Percentiles rank a stretch among this genome's conserved stretches.
Conservation (phyloP, 2,888 invertebrate species). For the Leucoma salicis region DNA sequence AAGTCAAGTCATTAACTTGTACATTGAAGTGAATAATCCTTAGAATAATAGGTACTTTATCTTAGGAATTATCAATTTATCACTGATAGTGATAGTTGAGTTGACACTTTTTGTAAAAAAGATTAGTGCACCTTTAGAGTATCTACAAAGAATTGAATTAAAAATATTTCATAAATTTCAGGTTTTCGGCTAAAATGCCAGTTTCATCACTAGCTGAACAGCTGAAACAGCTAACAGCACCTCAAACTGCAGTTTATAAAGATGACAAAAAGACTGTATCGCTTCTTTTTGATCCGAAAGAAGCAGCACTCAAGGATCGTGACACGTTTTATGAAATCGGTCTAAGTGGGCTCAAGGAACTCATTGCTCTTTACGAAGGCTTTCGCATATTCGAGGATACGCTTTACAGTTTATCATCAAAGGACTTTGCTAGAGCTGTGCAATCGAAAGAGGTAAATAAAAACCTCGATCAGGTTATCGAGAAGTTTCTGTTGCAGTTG, state of each 20-base stretch:
- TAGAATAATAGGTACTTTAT: too few relatives aligned
- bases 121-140: too few relatives aligned
- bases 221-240: conserved; percentile 87
- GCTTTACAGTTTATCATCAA: conserved; percentile 89
- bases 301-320: conserved; percentile 92
- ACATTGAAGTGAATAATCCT: too few relatives aligned
- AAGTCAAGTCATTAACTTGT: too few relatives aligned
- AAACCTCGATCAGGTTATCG: conserved; percentile 87
- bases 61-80: too few relatives aligned
- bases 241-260: conserved; percentile 86
- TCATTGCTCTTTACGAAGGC: conserved; percentile 86
- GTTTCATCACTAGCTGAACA: conserved; percentile 90
- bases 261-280: conserved; percentile 89
- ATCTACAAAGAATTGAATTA: too few relatives aligned
- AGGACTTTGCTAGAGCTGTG: conserved; percentile 91
- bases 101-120: too few relatives aligned
- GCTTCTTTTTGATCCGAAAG: conserved; percentile 93
- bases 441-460: conserved; percentile 88
- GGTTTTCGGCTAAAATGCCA: conserved; percentile 46
- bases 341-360: conserved; percentile 91
- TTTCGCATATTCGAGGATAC: conserved; percentile 89
- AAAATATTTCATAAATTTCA: too few relatives aligned
- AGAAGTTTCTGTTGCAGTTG: conserved; percentile 89
- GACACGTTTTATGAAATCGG: conserved; percentile 94
- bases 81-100: too few relatives aligned